Conservation (phyloP, 2,113 vertebrate genomes). For the Strix uralensis region DNA sequence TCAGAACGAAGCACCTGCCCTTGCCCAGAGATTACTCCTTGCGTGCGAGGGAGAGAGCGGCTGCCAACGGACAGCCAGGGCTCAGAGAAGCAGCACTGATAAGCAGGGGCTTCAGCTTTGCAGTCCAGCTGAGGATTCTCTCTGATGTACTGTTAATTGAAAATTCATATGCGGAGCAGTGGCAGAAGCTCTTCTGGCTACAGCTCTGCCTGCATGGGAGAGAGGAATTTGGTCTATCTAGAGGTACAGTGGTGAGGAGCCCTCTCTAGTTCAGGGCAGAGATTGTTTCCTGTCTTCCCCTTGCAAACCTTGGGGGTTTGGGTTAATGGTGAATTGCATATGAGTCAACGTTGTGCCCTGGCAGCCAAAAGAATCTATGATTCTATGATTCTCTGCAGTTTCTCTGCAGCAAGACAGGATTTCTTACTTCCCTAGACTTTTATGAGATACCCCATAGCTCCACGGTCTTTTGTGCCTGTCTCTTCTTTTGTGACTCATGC, state of each 20-base stretch:
- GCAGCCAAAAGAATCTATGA: background rate
- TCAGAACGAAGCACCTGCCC: accelerated
- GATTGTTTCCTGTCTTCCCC: background rate
- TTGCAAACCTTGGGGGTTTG: background rate
- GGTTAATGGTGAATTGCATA: background rate
- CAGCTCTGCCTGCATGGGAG: background rate
- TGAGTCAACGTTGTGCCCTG: background rate
- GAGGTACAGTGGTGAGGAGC: background rate
- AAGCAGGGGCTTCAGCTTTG: background rate
- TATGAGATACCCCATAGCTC: background rate
- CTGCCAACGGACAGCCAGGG: background rate
- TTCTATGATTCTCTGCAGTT: background rate
- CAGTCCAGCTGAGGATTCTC: background rate
- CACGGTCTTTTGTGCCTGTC: background rate
- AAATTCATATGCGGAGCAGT: background rate
- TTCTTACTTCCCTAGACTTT: background rate
- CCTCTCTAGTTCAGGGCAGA: background rate
- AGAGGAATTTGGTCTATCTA: background rate
- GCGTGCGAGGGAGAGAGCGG: accelerated
- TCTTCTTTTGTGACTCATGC: background rate
- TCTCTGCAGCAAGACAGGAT: background rate
- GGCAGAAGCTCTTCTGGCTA: background rate
- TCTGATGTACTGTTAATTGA: background rate
- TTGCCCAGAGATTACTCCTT: background rate
- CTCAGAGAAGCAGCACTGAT: background rate